A percentile compares a stretch with the other conserved stretches of the same genome.
phyloP scores from a whole-genome alignment of 2,888 invertebrate genomes.

The Melinaea menophilus region DNA sequence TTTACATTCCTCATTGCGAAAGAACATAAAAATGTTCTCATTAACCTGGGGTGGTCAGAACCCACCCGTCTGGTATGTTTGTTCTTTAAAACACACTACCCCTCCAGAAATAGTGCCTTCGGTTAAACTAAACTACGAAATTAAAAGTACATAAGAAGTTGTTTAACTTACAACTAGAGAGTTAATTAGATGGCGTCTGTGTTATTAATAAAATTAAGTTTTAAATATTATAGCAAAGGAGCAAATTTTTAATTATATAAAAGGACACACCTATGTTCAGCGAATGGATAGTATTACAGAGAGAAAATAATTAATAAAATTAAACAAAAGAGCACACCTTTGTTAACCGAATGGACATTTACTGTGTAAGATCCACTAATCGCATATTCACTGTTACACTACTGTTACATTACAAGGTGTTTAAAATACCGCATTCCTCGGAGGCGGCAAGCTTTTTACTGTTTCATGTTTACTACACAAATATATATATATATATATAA shows the following conservation, averaged over 20 bases:
- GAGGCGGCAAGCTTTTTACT: constrained; percentile 29
- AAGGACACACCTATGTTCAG: not conserved
- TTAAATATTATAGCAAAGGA: not conserved
- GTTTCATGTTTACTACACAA: constrained; percentile 28
- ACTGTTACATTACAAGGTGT: constrained; percentile 64
- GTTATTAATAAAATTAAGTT: not conserved
- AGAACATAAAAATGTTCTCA: constrained; percentile 75
- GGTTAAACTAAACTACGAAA: constrained; percentile 4
- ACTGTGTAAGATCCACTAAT: constrained; percentile 42
- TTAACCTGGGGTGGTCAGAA: constrained; percentile 71
- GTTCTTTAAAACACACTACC: constrained; percentile 33
- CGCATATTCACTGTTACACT: constrained; percentile 61
- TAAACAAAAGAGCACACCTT: too few relatives aligned
- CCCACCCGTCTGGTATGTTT: constrained; percentile 47
- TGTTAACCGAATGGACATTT: too few relatives aligned
- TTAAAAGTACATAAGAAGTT: constrained; percentile 1
- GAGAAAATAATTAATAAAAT: too few relatives aligned
- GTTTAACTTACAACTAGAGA: too few relatives aligned
- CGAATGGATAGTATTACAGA: too few relatives aligned
- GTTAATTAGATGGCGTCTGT: too few relatives aligned
- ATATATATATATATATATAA: constrained; percentile 22
- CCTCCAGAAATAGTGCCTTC: constrained; percentile 35
- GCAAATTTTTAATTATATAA: not conserved
- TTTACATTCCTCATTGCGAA: constrained; percentile 77
- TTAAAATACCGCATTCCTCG: constrained; percentile 57